These are phyloP conservation scores for Prietella phreatophila DNA, from an alignment of 2,113 vertebrate species.

Conservation along the genomic window DNA sequence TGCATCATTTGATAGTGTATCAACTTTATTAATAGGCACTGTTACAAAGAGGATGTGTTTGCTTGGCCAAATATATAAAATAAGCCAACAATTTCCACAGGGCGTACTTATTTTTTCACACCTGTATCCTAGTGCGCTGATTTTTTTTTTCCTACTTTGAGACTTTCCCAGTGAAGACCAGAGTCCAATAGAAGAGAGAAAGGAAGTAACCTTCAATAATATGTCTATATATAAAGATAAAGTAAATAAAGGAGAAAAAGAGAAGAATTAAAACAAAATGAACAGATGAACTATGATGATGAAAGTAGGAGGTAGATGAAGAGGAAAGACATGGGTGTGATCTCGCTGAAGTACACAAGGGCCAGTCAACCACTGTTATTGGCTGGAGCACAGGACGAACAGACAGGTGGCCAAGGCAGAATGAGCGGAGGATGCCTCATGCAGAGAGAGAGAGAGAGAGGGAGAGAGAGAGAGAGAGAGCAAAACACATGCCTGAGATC, in stretches of 20 bases:
- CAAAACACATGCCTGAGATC: constrained; percentile 9
- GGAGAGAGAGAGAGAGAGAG: constrained; percentile 17
- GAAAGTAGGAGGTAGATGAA: not conserved
- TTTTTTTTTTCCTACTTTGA: not conserved
- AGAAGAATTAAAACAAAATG: not conserved
- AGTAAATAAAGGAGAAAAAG: not conserved
- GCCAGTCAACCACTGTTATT: constrained; percentile 25
- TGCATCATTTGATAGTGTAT: no score
- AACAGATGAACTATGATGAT: not conserved
- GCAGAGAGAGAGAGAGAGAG: not conserved
- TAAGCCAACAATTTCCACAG: no score
- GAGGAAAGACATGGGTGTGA: constrained; percentile 1
- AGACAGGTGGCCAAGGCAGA: constrained; percentile 48
- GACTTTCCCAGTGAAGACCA: not conserved
- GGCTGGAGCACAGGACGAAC: constrained; percentile 28
- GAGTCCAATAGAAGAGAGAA: not conserved
- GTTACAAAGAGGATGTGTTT: no score
- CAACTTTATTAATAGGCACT: no score
- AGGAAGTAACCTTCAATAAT: not conserved
- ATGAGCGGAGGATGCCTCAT: constrained; percentile 46
- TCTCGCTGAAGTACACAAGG: constrained; percentile 25
- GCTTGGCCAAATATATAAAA: no score
- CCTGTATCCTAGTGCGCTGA: not conserved
- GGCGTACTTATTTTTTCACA: no score
- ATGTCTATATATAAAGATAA: not conserved